phyloP scores from a whole-genome alignment of 2,113 vertebrate species.

The Melanocharis versteri region DNA sequence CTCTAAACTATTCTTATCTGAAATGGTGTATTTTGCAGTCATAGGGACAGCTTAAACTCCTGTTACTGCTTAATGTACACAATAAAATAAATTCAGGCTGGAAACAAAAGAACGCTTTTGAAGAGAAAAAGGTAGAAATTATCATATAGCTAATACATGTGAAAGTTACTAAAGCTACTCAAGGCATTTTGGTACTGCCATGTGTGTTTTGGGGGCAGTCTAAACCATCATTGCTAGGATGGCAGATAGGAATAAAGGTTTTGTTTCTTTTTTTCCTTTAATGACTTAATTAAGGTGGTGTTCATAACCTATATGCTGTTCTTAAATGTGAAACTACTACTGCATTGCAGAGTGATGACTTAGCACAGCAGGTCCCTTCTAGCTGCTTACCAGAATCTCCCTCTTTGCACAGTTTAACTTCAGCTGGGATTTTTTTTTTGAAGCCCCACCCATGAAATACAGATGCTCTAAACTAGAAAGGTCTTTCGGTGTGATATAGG shows the following conservation, averaged over 20 bases:
- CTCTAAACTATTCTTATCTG: not conserved
- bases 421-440: not conserved
- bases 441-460: fast-evolving
- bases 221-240: not conserved
- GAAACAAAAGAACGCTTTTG: not conserved
- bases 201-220: not conserved
- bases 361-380: not conserved
- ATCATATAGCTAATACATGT: not conserved
- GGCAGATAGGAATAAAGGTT: not conserved
- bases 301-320: not conserved
- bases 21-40: not conserved
- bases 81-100: not conserved
- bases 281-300: not conserved
- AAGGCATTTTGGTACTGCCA: not conserved
- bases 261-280: not conserved
- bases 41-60: not conserved
- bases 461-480: not conserved
- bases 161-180: not conserved
- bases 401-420: not conserved
- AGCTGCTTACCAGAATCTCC: not conserved
- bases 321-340: not conserved
- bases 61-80: not conserved
- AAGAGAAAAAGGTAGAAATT: not conserved
- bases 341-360: not conserved
- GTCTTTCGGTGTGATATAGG: not conserved